Percentiles rank a stretch among this genome's conserved stretches.
These are phyloP conservation scores for Atrina japonica DNA, from an alignment of 2,888 invertebrate genomes.

Conservation along the genomic window DNA sequence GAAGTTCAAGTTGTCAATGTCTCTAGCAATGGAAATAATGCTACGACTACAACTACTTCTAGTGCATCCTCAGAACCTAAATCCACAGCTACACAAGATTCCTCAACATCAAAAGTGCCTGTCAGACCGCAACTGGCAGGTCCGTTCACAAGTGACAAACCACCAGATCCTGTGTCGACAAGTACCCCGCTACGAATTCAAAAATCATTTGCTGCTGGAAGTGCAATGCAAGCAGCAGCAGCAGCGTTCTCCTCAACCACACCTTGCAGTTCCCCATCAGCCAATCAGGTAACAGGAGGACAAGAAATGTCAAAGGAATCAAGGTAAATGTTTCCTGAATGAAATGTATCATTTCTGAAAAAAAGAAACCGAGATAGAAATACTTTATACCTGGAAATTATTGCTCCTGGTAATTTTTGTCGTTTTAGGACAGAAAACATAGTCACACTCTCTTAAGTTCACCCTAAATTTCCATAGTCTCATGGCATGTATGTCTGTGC, in stretches of 20 bases:
- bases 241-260: constrained; percentile 3
- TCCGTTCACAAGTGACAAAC: constrained; percentile 5
- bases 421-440: too few relatives aligned
- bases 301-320: constrained; percentile 1
- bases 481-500: too few relatives aligned
- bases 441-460: too few relatives aligned
- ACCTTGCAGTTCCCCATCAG: not conserved
- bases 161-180: constrained; percentile 11
- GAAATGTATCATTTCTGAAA: too few relatives aligned
- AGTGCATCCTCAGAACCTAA: constrained; percentile 24
- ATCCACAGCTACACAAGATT: not conserved
- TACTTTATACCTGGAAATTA: too few relatives aligned
- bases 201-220: constrained; percentile 37
- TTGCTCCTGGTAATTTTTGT: too few relatives aligned
- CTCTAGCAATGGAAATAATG: constrained; percentile 9
- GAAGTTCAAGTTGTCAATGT: constrained; percentile 45
- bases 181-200: not conserved
- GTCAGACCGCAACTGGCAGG: constrained; percentile 8
- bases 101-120: not conserved
- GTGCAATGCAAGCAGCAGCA: constrained; percentile 25
- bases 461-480: too few relatives aligned
- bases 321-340: too few relatives aligned
- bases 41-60: constrained; percentile 19
- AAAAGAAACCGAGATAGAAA: too few relatives aligned
- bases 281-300: not conserved